Base-by-base conservation (phyloP, 2,888 invertebrate species). In the Mesoligia furuncula region DNA sequence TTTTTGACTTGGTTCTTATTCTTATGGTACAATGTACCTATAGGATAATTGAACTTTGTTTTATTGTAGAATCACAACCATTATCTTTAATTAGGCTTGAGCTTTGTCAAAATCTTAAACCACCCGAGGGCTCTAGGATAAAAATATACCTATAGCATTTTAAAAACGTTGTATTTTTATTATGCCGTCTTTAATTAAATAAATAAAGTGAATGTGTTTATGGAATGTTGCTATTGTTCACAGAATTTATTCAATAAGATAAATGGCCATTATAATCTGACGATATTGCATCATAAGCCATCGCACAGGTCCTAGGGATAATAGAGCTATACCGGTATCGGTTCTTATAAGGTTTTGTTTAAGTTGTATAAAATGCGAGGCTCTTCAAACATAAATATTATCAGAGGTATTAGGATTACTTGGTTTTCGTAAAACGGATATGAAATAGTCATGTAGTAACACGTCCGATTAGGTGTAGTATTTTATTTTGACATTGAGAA, bases 241-340 rank as follows among this genome's bases (percentile, higher is more conserved):
- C 77, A 48, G 70, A 68, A n/a, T 61, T 27, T 11, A 51, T 75
- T 62, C 7, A 75, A 67, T 70, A 70, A 54, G 2, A 62, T 79
- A 45, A 57, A 67, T 79, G 39, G 39, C 57, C 39, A 73, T 73
- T 73, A 59, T 64, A 36, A 51, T 54, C 27, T 31, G 36, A 57
- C 17, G 39, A 54, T 45, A 79, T 45, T 54, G 39, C 57, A 59
- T 27, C 59, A 15, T 59, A 15, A 6, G 31, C 57, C n/a, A 73
- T 48, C 15, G 9, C 59, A 36, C 8, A 57, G 20, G 13, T 45
- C 11, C 17, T 74, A 51, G 51, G 20, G 24, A 61, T 51, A n/a
- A 31, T 45, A 20, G 17, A 17, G 5, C n/a, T n/a, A 11, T 27
- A 45, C 4, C 7, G 27, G 20, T 48, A 13, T 2, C 31, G 31